Evolutionary conservation across 2,113 vertebrate genomes (phyloP), one percentile per base, ranked within the genome.

Genomic region (Phainopepla nitens): DNA sequence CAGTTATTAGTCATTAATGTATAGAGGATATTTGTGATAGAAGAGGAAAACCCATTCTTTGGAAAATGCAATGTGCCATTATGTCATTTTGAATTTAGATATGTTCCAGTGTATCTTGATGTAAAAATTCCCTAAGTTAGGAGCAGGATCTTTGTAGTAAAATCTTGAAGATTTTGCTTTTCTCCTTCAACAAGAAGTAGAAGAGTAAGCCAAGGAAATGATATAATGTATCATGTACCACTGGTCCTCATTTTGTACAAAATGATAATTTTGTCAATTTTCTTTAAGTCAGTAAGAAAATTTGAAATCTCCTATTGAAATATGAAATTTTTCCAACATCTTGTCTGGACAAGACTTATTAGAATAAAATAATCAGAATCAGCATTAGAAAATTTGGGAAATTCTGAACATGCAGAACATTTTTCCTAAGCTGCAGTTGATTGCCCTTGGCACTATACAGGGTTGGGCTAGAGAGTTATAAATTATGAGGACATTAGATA

Each of bases 401-500:
- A 61, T 96, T 87, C 47, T 64, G 82, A 75, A 62, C 39, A 39
- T 4, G 9, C 54, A 54, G 84, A 70, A 39, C 36, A 10, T 42
- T 65, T 91, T 91, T 94, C 33, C 87, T 78, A 29, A 82, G 90
- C 39, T 68, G 75, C 71, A 91, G 44, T n/a, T 70, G 58, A 86
- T 93, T 93, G 93, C 82, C 94, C 77, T 94, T 94, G 88, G 82
- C 85, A 83, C 71, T 93, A 44, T 16, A n/a, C 44, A 68, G 82
- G 68, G 51, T 33, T 95, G 79, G 85, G 86, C 49, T 80, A 82
- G 85, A 94, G 87, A 93, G 71, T 90, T 86, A 19, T 83, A 82
- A 94, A 96, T 90, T 58, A 94, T 83, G 79, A 93, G 89, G 86
- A 66, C 88, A 69, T 91, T 89, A 87, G 82, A 31, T 96, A 96